phyloP scores from a whole-genome alignment of 2,797 vertebrate species.

The Macropodus opercularis region DNA sequence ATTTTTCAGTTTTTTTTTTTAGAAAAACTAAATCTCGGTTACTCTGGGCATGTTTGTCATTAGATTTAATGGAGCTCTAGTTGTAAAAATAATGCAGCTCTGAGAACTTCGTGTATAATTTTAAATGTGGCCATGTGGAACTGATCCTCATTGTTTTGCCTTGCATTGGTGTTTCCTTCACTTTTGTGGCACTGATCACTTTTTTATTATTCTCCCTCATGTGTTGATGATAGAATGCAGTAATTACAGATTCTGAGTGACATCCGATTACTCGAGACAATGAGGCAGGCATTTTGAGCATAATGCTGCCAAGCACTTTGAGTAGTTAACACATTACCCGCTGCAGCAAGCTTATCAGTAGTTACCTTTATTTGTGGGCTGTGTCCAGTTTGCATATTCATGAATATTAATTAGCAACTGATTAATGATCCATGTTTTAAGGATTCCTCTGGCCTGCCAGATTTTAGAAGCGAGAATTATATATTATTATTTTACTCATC shows the following conservation, averaged over 20 bases:
- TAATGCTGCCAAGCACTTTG: slow-evolving; percentile 58
- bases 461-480: neutral
- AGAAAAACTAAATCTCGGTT: neutral
- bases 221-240: slow-evolving; percentile 50
- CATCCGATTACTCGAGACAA: slow-evolving; percentile 57
- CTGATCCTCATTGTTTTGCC: slow-evolving; percentile 2
- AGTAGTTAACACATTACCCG: slow-evolving; percentile 54
- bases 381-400: slow-evolving; percentile 48
- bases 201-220: slow-evolving; percentile 37
- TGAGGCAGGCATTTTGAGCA: slow-evolving; percentile 62
- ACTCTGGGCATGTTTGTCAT: neutral
- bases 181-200: slow-evolving; percentile 32
- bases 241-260: slow-evolving; percentile 66
- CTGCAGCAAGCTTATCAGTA: slow-evolving; percentile 43
- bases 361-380: slow-evolving; percentile 46
- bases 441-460: neutral
- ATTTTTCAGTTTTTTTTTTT: too few relatives aligned
- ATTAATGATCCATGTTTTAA: slow-evolving; percentile 24
- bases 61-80: slow-evolving; percentile 9
- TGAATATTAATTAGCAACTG: slow-evolving; percentile 49
- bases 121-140: slow-evolving; percentile 8
- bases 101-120: slow-evolving; percentile 20
- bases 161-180: slow-evolving; percentile 27
- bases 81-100: slow-evolving; percentile 1
- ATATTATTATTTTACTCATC: too few relatives aligned